phyloP scores from a whole-genome alignment of 2,888 invertebrate species.

The Tiliacea aurago region DNA sequence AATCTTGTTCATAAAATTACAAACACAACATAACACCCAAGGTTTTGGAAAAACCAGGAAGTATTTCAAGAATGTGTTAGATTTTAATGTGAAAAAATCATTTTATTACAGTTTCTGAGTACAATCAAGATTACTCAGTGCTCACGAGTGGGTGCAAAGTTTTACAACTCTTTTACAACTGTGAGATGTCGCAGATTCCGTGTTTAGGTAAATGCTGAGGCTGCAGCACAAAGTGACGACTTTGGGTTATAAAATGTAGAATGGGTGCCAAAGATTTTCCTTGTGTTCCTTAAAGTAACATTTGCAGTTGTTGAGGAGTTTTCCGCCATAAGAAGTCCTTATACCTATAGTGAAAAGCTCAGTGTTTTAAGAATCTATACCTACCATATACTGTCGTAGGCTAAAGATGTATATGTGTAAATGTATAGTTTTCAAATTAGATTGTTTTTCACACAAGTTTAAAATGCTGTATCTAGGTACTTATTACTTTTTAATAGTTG shows the following conservation, averaged over 20 bases:
- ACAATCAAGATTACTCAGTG: constrained; percentile 32
- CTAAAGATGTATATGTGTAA: too few relatives aligned
- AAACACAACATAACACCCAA: background rate
- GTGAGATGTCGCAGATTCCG: constrained; percentile 21
- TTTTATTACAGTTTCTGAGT: constrained; percentile 5
- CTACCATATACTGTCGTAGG: too few relatives aligned
- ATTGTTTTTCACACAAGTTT: too few relatives aligned
- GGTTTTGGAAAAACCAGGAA: background rate
- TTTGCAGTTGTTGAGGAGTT: background rate
- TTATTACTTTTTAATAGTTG: too few relatives aligned
- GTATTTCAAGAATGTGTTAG: background rate
- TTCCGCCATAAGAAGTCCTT: background rate
- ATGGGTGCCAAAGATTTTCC: background rate
- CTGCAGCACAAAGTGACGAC: constrained; percentile 7
- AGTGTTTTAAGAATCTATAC: too few relatives aligned
- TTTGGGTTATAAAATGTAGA: constrained; percentile 28
- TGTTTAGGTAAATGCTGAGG: constrained; percentile 33
- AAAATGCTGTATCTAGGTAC: too few relatives aligned
- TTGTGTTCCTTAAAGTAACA: background rate
- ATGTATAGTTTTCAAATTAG: too few relatives aligned
- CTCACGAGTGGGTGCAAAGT: constrained; percentile 34
- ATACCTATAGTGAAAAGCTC: background rate
- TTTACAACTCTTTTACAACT: constrained; percentile 60
- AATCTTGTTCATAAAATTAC: too few relatives aligned
- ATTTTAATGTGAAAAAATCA: constrained; percentile 14